Percentiles rank a stretch among this genome's conserved stretches.
These are phyloP conservation scores for Pedetes capensis DNA, from an alignment of 2,113 vertebrate genomes.

Conservation along the genomic window DNA sequence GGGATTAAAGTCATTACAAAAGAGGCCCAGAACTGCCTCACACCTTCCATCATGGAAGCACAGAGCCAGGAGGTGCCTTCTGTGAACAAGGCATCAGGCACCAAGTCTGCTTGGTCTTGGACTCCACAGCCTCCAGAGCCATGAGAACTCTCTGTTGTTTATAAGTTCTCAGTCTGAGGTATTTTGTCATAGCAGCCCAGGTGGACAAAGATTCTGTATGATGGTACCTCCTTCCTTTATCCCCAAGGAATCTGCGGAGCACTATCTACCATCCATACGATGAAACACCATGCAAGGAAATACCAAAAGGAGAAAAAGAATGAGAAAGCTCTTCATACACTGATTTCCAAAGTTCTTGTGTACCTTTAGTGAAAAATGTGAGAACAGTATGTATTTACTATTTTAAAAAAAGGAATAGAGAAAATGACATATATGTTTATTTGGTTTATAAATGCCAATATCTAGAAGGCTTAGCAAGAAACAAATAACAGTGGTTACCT, in stretches of 20 bases:
- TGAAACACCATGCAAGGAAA: neutral
- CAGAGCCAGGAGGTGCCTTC: neutral
- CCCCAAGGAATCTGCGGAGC: neutral
- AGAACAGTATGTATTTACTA: neutral
- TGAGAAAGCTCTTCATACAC: neutral
- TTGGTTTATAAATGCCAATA: neutral
- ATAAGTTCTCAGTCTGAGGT: neutral
- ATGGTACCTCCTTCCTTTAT: neutral
- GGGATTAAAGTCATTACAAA: neutral
- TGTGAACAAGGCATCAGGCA: neutral
- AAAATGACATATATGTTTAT: neutral
- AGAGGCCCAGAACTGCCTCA: neutral
- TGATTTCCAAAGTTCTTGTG: neutral
- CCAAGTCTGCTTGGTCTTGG: neutral
- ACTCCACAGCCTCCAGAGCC: neutral
- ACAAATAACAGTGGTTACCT: neutral
- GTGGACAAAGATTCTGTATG: neutral
- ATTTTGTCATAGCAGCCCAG: neutral
- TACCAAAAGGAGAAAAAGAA: neutral
- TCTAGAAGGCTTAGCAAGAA: neutral
- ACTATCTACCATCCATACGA: too few species aligned
- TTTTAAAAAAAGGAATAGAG: neutral
- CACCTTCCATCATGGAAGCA: neutral
- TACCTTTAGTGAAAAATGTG: neutral
- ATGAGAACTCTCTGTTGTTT: neutral